Evolutionary conservation across 2,888 invertebrate species (phyloP), one percentile per base, ranked within the genome.

Genomic region (Drosophila mimetica): DNA sequence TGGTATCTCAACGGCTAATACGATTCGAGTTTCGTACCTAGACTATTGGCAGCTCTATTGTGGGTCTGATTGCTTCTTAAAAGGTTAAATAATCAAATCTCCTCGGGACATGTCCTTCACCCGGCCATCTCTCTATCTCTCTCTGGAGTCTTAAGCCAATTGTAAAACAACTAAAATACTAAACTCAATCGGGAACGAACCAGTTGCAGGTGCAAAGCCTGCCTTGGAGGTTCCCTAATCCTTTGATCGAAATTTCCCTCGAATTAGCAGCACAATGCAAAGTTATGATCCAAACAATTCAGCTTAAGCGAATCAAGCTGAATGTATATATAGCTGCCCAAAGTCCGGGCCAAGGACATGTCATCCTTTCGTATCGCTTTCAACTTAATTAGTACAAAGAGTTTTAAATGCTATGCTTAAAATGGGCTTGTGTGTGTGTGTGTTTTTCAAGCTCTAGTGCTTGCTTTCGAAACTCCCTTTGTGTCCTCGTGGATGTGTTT

Each of bases 401-500:
- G 52, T 50, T 82, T 70, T 73, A 83, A 73, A 80, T 77, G 77
- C 70, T 79, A 77, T 53, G 53, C 65, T 75, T 77, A 54, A 76
- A 76, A 71, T 76, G 55, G 65, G 51, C 64, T 42, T 13, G n/a
- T 42, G 54, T 55, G 37, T 65, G 47, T 71, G 30, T 46, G 52
- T 72, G 34, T 66, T 76, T 86, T 86, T 70, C 69, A 86, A 82
- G 77, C 77, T 44, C 36, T 22, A 52, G 2, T 18, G 80, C 80
- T 77, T 76, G 78, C 52, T 13, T 84, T 48, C 47, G 61, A 44
- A 69, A 72, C 30, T 67, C 42, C 59, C 52, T 64, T 41, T 67
- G 41, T 52, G 54, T 74, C 25, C 53, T 16, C 34, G 46, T 63
- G 50, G 53, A 58, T 44, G 64, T 59, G 50, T 65, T 42, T 36